phyloP scores from a whole-genome alignment of 2,888 invertebrate genomes.

The Cataglyphis cursor region DNA sequence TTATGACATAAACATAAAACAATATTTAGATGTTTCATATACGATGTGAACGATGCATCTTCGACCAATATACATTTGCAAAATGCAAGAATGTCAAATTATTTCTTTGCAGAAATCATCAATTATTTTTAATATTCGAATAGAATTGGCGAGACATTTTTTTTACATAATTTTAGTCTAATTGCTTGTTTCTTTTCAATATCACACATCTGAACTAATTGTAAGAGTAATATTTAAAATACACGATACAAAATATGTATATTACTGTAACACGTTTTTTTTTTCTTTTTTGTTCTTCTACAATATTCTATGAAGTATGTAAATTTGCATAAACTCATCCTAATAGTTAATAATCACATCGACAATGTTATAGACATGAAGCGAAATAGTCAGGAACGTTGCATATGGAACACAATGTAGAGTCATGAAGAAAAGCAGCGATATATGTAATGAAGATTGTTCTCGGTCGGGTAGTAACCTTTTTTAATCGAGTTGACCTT shows the following conservation, averaged over 20 bases:
- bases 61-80: not conserved
- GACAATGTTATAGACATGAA: slow-evolving; percentile 1
- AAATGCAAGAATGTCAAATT: not conserved
- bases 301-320: not conserved
- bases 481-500: slow-evolving; percentile 82
- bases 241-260: not conserved
- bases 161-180: slow-evolving; percentile 22
- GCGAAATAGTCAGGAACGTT: not conserved
- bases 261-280: not conserved
- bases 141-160: not conserved
- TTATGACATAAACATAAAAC: slow-evolving; percentile 40
- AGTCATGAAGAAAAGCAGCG: slow-evolving; percentile 22
- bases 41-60: slow-evolving; percentile 18
- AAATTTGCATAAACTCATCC: not conserved
- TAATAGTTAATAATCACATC: not conserved
- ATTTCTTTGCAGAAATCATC: not conserved
- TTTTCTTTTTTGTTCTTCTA: too few relatives aligned
- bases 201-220: not conserved
- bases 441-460: slow-evolving; percentile 54
- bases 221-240: not conserved
- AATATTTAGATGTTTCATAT: slow-evolving; percentile 30
- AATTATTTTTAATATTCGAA: slow-evolving; percentile 2
- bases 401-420: not conserved
- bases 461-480: slow-evolving; percentile 70
- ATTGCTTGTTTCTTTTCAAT: not conserved